Evolutionary conservation across 2,888 invertebrate genomes (phyloP).

Genomic region (Lasius fuliginosus): DNA sequence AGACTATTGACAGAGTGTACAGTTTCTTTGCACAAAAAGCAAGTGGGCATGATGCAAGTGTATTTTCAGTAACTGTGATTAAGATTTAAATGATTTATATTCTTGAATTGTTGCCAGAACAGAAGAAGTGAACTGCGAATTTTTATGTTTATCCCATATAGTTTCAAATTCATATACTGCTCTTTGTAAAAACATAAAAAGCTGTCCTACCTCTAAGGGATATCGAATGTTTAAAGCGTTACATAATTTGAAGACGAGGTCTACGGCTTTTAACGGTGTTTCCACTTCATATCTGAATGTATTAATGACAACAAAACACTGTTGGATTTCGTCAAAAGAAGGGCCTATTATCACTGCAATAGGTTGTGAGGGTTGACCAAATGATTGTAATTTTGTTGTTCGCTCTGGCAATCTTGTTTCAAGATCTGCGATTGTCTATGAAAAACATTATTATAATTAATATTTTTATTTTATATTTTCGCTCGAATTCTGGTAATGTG

Average conservation of each 20-base stretch:
- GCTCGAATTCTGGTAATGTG: too few relatives aligned
- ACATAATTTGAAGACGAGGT: conserved; percentile 4
- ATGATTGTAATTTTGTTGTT: not conserved
- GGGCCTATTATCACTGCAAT: conserved; percentile 10
- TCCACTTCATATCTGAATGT: not conserved
- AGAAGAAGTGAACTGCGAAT: not conserved
- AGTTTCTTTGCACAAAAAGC: conserved; percentile 6
- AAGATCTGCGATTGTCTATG: not conserved
- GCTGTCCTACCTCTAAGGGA: not conserved
- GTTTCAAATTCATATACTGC: not conserved
- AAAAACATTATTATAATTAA: conserved; percentile 2
- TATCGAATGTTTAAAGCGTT: conserved; percentile 8
- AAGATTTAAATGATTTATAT: not conserved
- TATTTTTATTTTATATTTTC: not conserved
- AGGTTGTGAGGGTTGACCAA: not conserved
- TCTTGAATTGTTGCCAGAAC: conserved; percentile 19
- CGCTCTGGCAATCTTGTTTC: not conserved
- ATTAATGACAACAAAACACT: conserved; percentile 3
- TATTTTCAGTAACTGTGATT: not conserved
- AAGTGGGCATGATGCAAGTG: not conserved
- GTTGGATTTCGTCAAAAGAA: not conserved
- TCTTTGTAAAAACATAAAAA: conserved; percentile 27
- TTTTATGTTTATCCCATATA: conserved; percentile 12
- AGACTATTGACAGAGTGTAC: not conserved
- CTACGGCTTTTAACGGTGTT: not conserved